Percentiles rank a stretch among this genome's conserved stretches.
phyloP scores from a whole-genome alignment of 2,888 invertebrate genomes.

The Orthosia gracilis region DNA sequence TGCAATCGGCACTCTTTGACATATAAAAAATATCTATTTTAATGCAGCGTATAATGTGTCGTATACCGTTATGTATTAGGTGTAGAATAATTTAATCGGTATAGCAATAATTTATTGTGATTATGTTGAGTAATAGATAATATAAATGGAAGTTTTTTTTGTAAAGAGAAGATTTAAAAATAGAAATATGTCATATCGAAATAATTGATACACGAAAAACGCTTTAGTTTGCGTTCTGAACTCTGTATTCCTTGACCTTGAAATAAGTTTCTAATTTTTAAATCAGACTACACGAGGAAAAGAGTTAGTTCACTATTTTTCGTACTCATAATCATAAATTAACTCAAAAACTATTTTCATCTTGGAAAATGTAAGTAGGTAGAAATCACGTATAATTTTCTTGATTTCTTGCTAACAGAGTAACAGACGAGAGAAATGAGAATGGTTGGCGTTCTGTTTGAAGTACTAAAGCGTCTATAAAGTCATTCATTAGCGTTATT shows the following conservation, averaged over 20 bases:
- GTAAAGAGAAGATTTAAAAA: background rate
- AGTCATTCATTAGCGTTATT: slow-evolving; percentile 52
- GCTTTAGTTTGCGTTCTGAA: slow-evolving; percentile 6
- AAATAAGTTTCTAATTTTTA: slow-evolving; percentile 10
- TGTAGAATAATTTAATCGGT: slow-evolving; percentile 41
- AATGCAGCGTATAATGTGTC: slow-evolving; percentile 54
- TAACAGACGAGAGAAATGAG: slow-evolving; percentile 15
- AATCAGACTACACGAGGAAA: background rate
- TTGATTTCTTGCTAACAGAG: slow-evolving; percentile 23
- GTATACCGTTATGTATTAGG: slow-evolving; percentile 50
- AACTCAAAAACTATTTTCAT: slow-evolving; percentile 38
- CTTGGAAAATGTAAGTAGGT: slow-evolving; percentile 16
- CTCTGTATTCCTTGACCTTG: slow-evolving; percentile 5
- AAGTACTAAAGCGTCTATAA: slow-evolving; percentile 29
- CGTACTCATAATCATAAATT: slow-evolving; percentile 36
- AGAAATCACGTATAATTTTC: slow-evolving; percentile 15
- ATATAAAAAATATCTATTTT: slow-evolving; percentile 68
- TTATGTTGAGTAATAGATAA: slow-evolving; percentile 13
- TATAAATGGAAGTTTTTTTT: slow-evolving; percentile 9
- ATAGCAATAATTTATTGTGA: slow-evolving; percentile 33
- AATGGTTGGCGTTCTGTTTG: slow-evolving; percentile 27
- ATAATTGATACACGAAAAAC: slow-evolving; percentile 30
- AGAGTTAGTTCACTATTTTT: slow-evolving; percentile 10
- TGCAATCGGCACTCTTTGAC: slow-evolving; percentile 82
- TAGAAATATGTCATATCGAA: slow-evolving; percentile 5